Percentiles rank a stretch among this genome's conserved stretches.
These are phyloP conservation scores for Daboia siamensis DNA, from an alignment of 2,113 vertebrate species.

Conservation along the genomic window DNA sequence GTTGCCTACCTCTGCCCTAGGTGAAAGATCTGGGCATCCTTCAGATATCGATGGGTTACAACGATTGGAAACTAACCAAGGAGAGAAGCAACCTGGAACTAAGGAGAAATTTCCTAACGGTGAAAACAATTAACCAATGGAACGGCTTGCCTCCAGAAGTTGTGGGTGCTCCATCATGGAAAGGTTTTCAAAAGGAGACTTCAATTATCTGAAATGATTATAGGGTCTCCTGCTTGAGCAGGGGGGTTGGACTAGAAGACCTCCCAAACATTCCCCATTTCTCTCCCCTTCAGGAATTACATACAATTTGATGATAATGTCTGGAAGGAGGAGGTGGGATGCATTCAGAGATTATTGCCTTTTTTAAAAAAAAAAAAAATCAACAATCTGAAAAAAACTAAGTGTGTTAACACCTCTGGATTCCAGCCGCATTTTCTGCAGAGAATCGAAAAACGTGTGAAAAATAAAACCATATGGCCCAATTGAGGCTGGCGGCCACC, in stretches of 20 bases:
- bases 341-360: background rate
- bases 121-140: background rate
- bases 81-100: background rate
- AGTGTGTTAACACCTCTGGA: conserved; percentile 13
- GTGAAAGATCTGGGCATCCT: background rate
- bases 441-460: conserved; percentile 43
- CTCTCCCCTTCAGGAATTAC: background rate
- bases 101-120: background rate
- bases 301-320: background rate
- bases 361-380: too few relatives aligned
- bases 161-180: background rate
- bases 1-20: too few relatives aligned
- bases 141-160: background rate
- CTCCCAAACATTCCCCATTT: background rate
- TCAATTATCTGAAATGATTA: background rate
- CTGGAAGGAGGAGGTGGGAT: background rate
- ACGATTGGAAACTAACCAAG: background rate
- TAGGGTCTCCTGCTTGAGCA: too few relatives aligned
- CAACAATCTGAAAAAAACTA: conserved; percentile 20
- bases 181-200: background rate
- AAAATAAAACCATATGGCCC: conserved; percentile 42
- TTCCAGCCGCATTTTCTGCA: conserved; percentile 51
- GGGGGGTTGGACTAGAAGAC: too few relatives aligned
- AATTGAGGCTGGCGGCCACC: conserved; percentile 42
- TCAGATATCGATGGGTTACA: background rate